Conservation (phyloP, 2,888 invertebrate species). For the Amiota minor region DNA sequence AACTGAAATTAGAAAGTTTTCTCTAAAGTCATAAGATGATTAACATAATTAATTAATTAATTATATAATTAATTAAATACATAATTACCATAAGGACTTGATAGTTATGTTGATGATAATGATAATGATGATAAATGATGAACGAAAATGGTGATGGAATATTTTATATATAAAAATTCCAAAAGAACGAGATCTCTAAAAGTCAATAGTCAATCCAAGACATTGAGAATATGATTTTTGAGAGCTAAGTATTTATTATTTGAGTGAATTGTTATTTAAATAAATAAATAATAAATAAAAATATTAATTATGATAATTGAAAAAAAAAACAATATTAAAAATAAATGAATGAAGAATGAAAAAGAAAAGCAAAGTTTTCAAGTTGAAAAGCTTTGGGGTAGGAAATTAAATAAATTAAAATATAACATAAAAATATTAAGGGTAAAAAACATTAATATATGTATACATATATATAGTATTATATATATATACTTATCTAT, state of each 20-base stretch:
- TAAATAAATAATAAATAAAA: slow-evolving; percentile 47
- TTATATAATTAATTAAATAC: slow-evolving; percentile 31
- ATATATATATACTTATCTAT: slow-evolving; percentile 42
- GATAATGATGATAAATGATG: slow-evolving; percentile 36
- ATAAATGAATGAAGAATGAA: no score
- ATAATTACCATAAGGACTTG: slow-evolving; percentile 7
- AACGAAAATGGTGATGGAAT: slow-evolving; percentile 37
- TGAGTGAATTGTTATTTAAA: slow-evolving; percentile 59
- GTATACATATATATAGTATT: slow-evolving; percentile 34
- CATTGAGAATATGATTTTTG: slow-evolving; percentile 55
- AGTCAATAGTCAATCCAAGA: slow-evolving; percentile 52
- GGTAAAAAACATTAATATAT: slow-evolving; percentile 29
- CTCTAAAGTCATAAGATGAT: slow-evolving; percentile 57
- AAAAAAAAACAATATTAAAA: background rate
- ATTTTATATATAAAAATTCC: background rate
- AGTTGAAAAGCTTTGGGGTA: no score
- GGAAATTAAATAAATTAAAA: no score
- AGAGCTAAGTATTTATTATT: slow-evolving; percentile 51
- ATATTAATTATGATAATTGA: slow-evolving; percentile 42
- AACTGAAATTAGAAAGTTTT: slow-evolving; percentile 63
- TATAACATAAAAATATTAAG: slow-evolving; percentile 10
- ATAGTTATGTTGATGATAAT: background rate
- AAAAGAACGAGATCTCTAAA: slow-evolving; percentile 60
- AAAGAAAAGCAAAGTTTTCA: no score
- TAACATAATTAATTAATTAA: slow-evolving; percentile 36